Evolutionary conservation across 2,888 invertebrate species (phyloP), one percentile per base, ranked within the genome.

Genomic region (Osmoderma eremita): DNA sequence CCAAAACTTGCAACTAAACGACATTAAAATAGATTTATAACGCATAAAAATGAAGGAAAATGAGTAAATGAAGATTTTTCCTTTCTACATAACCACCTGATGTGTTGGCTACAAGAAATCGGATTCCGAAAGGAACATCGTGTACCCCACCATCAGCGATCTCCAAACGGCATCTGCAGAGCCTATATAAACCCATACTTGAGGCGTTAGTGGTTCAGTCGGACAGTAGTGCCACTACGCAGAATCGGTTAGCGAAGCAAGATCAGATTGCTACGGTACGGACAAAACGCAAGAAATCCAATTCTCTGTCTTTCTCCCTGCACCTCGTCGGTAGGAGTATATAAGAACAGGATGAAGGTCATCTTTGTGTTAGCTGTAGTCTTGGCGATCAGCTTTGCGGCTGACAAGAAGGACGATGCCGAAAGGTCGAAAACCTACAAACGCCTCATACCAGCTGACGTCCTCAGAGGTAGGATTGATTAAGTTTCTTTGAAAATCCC

Each of bases 381-480:
- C 72, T 83, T 87, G 71, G 86, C 86, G 71, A 81, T 82, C 64
- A 85, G 85, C 70, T 79, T 80, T 72, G 83, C 82, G 65, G 87
- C 86, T 69, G 84, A 85, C 56, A 85, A 85, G 74, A 76, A 78
- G 71, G 86, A 86, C 45, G 86, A 30, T 1, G 10, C 87, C 5
- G 77, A 73, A 3, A 85, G 86, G 69, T 86, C 89, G 56, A 92
- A 90, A 81, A 90, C 92, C 51, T 94, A 87, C 86, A 91, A 89
- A 78, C 86, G 95, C 73, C 85, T 94, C 73, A 94, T 95, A 76
- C 94, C 94, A 45, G 95, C 95, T 76, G 95, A 95, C 83, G 93
- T 94, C 41, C 86, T 95, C 71, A 90, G 95, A 88, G 95, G 95
- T 95, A 84, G 86, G 58, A 20, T 8, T 1, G 8, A 22, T 5